Percentiles rank a stretch among this genome's conserved stretches.
phyloP scores from a whole-genome alignment of 2,888 invertebrate genomes.

The Amblyteles armatorius region DNA sequence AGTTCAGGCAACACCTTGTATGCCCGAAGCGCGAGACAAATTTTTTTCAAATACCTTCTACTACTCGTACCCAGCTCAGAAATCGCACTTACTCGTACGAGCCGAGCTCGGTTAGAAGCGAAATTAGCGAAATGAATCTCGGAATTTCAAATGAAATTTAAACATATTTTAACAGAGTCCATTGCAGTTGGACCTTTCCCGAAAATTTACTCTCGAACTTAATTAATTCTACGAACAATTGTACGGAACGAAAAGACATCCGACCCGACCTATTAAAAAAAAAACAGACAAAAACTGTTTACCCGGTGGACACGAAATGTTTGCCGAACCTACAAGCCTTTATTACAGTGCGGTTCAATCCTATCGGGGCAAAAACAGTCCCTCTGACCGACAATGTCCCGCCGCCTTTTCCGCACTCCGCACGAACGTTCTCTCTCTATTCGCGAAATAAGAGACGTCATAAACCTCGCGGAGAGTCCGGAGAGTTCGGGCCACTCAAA shows the following conservation, averaged over 20 bases:
- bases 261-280: not conserved
- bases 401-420: conserved; percentile 16
- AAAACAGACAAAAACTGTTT: too few relatives aligned
- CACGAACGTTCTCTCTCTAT: conserved; percentile 1
- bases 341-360: too few relatives aligned
- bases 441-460: conserved; percentile 47
- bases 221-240: not conserved
- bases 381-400: not conserved
- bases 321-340: too few relatives aligned
- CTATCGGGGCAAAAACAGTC: not conserved
- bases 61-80: not conserved
- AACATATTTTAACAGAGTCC: not conserved
- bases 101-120: not conserved
- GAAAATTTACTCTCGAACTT: not conserved
- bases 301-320: too few relatives aligned
- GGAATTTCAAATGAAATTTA: not conserved
- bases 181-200: not conserved
- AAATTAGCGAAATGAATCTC: not conserved
- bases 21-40: not conserved
- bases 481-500: conserved; percentile 21
- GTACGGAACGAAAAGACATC: not conserved
- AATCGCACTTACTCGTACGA: not conserved
- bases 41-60: not conserved
- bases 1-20: not conserved
- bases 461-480: conserved; percentile 3